These are phyloP conservation scores for Petrocephalus schoutedeni DNA, from an alignment of 2,797 vertebrate species.

Conservation along the genomic window DNA sequence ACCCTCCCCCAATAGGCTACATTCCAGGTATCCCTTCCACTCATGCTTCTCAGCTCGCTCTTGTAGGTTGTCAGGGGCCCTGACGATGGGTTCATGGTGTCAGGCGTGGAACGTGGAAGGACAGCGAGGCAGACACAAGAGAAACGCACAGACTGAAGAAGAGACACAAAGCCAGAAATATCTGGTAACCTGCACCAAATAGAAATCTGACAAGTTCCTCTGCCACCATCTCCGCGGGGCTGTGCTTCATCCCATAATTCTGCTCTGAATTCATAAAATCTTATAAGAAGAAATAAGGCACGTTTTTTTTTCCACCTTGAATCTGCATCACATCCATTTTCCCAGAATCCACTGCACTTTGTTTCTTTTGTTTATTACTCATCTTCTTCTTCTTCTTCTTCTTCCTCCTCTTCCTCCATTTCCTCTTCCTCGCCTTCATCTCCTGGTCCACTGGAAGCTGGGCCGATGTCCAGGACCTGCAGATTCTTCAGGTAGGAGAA, in stretches of 20 bases:
- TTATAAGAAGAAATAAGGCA: constrained; percentile 1
- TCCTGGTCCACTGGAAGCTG: constrained; percentile 56
- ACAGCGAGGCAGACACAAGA: constrained; percentile 39
- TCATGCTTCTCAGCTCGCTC: not conserved
- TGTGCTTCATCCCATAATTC: not conserved
- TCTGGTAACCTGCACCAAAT: constrained; percentile 65
- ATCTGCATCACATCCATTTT: constrained; percentile 28
- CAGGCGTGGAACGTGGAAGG: not conserved
- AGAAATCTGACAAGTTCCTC: constrained; percentile 30
- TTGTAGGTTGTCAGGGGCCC: not conserved
- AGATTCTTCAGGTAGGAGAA: constrained; percentile 79
- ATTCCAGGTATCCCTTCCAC: not conserved
- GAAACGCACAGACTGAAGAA: constrained; percentile 16
- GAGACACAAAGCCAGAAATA: constrained; percentile 31
- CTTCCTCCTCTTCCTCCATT: constrained; percentile 37
- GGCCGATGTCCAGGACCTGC: constrained; percentile 83
- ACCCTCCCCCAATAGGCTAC: not conserved
- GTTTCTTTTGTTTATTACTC: not conserved
- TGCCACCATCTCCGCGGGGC: not conserved
- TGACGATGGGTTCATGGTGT: not conserved
- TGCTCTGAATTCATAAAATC: constrained; percentile 13
- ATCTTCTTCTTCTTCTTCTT: constrained; percentile 38
- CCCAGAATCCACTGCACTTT: constrained; percentile 17
- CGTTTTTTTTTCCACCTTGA: not conserved
- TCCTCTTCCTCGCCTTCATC: constrained; percentile 57